Evolutionary conservation across 1,140 invertebrate species (phyloP).

Genomic region (Drosophila bocqueti): DNA sequence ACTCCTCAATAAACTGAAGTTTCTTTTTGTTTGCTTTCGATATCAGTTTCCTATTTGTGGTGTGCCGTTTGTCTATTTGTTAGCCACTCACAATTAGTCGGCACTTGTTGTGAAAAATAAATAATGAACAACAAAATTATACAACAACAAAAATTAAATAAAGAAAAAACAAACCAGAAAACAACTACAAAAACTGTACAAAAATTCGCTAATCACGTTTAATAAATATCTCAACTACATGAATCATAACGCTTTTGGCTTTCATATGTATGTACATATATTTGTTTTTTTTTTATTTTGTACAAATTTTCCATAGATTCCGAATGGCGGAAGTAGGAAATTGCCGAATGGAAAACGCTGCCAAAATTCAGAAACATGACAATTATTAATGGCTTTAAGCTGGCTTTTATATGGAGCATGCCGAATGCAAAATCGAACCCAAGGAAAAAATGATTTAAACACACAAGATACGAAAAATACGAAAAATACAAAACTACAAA

Average conservation of each 20-base stretch:
- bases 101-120: constrained; percentile 38
- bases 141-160: background rate
- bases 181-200: background rate
- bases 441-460: background rate
- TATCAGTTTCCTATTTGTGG: constrained; percentile 49
- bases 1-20: constrained; percentile 10
- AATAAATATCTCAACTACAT: constrained; percentile 51
- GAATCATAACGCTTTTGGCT: constrained; percentile 47
- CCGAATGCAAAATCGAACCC: constrained; percentile 48
- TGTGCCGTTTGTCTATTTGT: constrained; percentile 25
- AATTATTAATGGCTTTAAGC: constrained; percentile 63
- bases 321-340: constrained; percentile 69
- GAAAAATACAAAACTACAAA: background rate
- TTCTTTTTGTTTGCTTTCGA: constrained; percentile 14
- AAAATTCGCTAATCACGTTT: constrained; percentile 55
- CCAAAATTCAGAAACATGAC: constrained; percentile 26
- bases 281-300: constrained; percentile 18
- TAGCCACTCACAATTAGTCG: constrained; percentile 36
- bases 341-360: constrained; percentile 61
- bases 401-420: constrained; percentile 45
- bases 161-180: background rate
- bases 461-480: background rate
- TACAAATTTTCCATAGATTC: constrained; percentile 59
- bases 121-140: constrained; percentile 1
- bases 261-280: background rate